Base-by-base conservation (phyloP, 2,888 invertebrate species). In the Cactoblastis cactorum region DNA sequence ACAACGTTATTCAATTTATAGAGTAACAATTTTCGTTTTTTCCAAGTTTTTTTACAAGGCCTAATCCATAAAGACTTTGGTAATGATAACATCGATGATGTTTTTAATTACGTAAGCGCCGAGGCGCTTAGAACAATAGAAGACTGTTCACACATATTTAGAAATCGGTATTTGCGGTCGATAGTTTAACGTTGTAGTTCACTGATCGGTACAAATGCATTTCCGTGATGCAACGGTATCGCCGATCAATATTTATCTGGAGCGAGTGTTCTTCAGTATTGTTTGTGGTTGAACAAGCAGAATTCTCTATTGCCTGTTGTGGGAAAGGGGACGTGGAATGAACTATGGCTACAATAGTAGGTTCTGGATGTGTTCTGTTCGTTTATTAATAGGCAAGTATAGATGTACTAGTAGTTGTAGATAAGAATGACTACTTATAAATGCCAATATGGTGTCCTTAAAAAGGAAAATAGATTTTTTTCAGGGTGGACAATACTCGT, bases 41-140 rank as follows among this genome's bases (percentile, higher is more conserved):
- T 28, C 1, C 8, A 9, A 6, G 5, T 28, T 28, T 9, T 28
- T 28, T 9, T 22, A 45, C 39, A 45, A 15, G 34, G 15, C 46
- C 43, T 33, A 49, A 43, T n/a, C n/a, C 38, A 49, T 53, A 52
- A 39, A 57, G 54, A 52, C 57, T 56, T 61, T 58, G 57, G 61
- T 60, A 63, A 61, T 66, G 63, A 58, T 61, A 59, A 66, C 62
- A 65, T 52, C 57, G 53, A 50, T 39, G 15, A 51, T 53, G 52
- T 54, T 55, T 18, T 39, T 33, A 49, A 41, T 49, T 33, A 41
- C 49, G 41, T 49, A 49, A 34, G 22, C 41, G 12, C 12, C 17
- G 6, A 14, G 22, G 12, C 19, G 22, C 46, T 12, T 3, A 14
- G 14, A 34, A 41, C 39, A 39, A 39, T 33, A 8, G 19, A 19